A percentile compares a stretch with the other conserved stretches of the same genome.
Conservation (phyloP, 2,113 vertebrate genomes). For the Proterorhinus semilunaris region DNA sequence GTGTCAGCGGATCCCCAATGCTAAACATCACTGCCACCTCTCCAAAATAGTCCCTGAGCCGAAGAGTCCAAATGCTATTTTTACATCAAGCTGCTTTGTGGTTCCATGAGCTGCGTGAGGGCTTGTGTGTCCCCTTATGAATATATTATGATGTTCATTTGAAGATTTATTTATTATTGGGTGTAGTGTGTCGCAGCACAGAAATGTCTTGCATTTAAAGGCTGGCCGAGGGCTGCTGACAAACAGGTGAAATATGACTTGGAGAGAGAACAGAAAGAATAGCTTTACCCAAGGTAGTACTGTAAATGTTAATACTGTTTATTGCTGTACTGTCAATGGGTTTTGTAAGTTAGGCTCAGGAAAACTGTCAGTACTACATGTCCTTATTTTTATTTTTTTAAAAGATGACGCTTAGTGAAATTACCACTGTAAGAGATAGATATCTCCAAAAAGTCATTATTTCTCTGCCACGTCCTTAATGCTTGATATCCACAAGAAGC, state of each 20-base stretch:
- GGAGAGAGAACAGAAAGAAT: slow-evolving; percentile 9
- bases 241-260: slow-evolving; percentile 15
- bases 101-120: slow-evolving; percentile 31
- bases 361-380: neutral
- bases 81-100: slow-evolving; percentile 59
- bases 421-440: neutral
- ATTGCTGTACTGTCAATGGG: neutral
- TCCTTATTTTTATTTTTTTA: too few species aligned
- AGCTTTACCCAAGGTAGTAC: neutral
- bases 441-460: neutral
- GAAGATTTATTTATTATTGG: slow-evolving; percentile 42
- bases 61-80: slow-evolving; percentile 60
- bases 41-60: slow-evolving; percentile 74
- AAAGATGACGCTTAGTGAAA: neutral
- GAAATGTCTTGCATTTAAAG: slow-evolving; percentile 10
- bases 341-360: neutral
- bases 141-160: slow-evolving; percentile 50
- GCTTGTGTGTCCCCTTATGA: slow-evolving; percentile 55
- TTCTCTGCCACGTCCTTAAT: slow-evolving; percentile 42
- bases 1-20: slow-evolving; percentile 72
- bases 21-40: slow-evolving; percentile 60
- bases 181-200: slow-evolving; percentile 10
- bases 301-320: neutral
- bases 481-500: slow-evolving; percentile 19
- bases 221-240: neutral